Percentiles rank a stretch among this genome's conserved stretches.
Conservation (phyloP, 1,140 invertebrate species). For the Euglossa dilemma region DNA sequence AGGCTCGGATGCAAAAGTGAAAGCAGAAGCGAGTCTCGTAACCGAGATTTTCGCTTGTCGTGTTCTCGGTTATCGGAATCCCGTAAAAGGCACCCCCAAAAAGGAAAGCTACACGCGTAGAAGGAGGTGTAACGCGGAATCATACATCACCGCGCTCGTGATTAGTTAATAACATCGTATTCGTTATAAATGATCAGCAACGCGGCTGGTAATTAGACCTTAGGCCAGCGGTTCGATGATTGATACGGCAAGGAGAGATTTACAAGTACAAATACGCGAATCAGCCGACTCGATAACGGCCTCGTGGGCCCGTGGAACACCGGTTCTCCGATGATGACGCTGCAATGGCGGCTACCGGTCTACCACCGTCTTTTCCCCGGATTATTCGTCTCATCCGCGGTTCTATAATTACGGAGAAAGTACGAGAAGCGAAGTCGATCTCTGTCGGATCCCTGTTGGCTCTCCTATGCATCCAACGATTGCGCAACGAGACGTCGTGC, state of each 20-base stretch:
- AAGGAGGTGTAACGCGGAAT: neutral
- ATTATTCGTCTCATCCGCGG: slow-evolving; percentile 30
- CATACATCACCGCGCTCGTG: neutral
- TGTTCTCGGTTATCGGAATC: neutral
- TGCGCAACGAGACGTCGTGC: neutral
- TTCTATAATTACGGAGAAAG: slow-evolving; percentile 55
- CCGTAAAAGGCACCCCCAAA: neutral
- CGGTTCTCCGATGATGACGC: slow-evolving; percentile 7
- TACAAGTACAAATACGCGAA: slow-evolving; percentile 24
- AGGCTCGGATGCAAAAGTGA: slow-evolving; percentile 7
- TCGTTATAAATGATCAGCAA: slow-evolving; percentile 19
- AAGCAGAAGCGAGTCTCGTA: neutral
- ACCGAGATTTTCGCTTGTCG: slow-evolving; percentile 21
- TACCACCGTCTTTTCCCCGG: neutral
- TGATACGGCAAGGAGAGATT: slow-evolving; percentile 10
- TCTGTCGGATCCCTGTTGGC: neutral
- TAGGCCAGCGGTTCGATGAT: slow-evolving; percentile 8
- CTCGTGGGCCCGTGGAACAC: neutral
- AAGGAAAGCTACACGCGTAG: neutral
- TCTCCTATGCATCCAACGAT: neutral
- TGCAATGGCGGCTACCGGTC: slow-evolving; percentile 53
- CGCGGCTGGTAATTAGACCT: slow-evolving; percentile 24
- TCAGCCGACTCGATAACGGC: neutral
- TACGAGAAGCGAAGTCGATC: neutral
- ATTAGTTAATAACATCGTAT: slow-evolving; percentile 34